phyloP scores from a whole-genome alignment of 2,113 vertebrate species.

The Polypterus bichir region DNA sequence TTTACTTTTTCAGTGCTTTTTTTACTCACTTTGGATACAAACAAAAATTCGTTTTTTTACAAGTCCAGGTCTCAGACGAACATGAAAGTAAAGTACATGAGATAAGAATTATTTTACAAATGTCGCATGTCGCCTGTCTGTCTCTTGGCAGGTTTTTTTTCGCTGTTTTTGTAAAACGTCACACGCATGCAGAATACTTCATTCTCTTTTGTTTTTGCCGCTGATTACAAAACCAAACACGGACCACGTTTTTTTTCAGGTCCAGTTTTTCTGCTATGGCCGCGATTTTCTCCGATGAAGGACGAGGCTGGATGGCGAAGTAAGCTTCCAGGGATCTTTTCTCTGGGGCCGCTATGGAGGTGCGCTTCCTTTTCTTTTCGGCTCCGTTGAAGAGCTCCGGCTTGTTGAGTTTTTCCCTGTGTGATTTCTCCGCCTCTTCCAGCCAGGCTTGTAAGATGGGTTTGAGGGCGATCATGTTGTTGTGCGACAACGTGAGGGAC shows the following conservation, averaged over 20 bases:
- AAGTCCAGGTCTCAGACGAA: conserved; percentile 52
- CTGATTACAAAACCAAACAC: conserved; percentile 98
- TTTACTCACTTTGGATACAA: conserved; percentile 41
- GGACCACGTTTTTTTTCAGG: conserved; percentile 97
- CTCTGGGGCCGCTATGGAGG: conserved; percentile 89
- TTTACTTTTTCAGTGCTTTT: conserved; percentile 23
- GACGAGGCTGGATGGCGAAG: conserved; percentile 89
- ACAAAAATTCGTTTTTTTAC: conserved; percentile 39
- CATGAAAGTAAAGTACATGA: conserved; percentile 35
- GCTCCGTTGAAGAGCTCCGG: conserved; percentile 93
- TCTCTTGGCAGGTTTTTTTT: conserved; percentile 45
- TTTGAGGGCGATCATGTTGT: conserved; percentile 97
- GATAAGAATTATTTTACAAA: conserved; percentile 59
- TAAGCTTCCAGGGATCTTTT: conserved; percentile 94
- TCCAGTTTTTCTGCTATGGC: conserved; percentile 95
- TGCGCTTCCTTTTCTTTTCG: conserved; percentile 93
- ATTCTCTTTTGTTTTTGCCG: conserved; percentile 98
- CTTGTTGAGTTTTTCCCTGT: conserved; percentile 92
- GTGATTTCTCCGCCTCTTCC: conserved; percentile 91
- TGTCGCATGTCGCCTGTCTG: conserved; percentile 13
- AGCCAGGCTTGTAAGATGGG: conserved; percentile 97
- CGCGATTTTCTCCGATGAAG: conserved; percentile 94
- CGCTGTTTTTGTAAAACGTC: conserved; percentile 20
- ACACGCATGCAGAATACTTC: conserved; percentile 92
- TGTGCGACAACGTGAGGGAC: conserved; percentile 92